Conservation (phyloP, 1,140 invertebrate genomes). For the Batillaria attramentaria region DNA sequence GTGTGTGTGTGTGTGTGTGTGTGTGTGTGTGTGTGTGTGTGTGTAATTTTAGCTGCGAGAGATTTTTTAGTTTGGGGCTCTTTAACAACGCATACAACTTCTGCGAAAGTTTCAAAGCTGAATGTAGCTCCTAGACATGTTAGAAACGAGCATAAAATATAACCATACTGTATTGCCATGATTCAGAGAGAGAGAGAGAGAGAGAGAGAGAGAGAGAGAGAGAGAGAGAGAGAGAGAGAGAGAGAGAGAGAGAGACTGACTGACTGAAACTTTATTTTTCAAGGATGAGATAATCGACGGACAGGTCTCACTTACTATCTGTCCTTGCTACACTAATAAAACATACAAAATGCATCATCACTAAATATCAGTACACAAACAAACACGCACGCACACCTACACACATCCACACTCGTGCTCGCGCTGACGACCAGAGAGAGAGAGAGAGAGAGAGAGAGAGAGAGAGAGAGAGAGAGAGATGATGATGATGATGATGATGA, state of each 20-base stretch:
- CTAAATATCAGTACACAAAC: too few relatives aligned
- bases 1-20: neutral
- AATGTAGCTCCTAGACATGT: neutral
- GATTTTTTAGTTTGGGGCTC: neutral
- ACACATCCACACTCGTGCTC: too few relatives aligned
- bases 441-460: slow-evolving; percentile 15
- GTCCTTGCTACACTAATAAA: too few relatives aligned
- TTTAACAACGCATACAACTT: neutral
- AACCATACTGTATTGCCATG: neutral
- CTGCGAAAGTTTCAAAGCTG: neutral
- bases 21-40: slow-evolving; percentile 7
- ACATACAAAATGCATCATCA: too few relatives aligned
- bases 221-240: slow-evolving; percentile 22
- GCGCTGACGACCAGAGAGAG: too few relatives aligned
- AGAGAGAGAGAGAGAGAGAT: slow-evolving; percentile 22
- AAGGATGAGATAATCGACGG: too few relatives aligned
- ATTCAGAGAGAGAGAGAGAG: slow-evolving; percentile 30
- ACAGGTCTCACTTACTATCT: too few relatives aligned
- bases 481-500: too few relatives aligned
- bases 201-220: slow-evolving; percentile 11
- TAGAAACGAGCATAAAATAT: neutral
- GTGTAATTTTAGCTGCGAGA: neutral
- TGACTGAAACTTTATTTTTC: too few relatives aligned
- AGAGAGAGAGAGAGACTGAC: slow-evolving; percentile 23
- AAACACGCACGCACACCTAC: too few relatives aligned